Percentiles rank a stretch among this genome's conserved stretches.
Evolutionary conservation across 2,888 invertebrate genomes (phyloP).

Genomic region (Cotesia congregata): DNA sequence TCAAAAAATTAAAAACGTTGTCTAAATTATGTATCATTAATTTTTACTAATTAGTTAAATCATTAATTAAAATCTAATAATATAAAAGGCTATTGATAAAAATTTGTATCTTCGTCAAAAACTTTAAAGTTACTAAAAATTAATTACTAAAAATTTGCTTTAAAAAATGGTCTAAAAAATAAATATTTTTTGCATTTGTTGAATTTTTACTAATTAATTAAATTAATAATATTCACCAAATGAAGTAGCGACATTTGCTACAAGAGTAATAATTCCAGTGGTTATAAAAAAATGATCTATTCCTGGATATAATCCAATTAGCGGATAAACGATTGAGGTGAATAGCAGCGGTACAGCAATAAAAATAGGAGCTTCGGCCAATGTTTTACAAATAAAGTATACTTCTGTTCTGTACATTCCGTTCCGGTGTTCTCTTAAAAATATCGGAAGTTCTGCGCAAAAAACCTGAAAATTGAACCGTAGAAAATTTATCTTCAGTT

Average conservation of each 20-base stretch:
- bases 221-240: conserved; percentile 76
- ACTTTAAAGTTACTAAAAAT: neutral
- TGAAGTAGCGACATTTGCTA: conserved; percentile 90
- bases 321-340: conserved; percentile 86
- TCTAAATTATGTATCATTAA: too few relatives aligned
- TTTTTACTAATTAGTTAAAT: too few relatives aligned
- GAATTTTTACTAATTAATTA: too few relatives aligned
- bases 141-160: too few relatives aligned
- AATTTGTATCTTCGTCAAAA: conserved; percentile 26
- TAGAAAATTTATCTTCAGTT: neutral
- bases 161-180: too few relatives aligned
- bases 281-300: conserved; percentile 81
- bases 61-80: neutral
- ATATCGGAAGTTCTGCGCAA: conserved; percentile 89
- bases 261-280: conserved; percentile 82
- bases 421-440: conserved; percentile 88
- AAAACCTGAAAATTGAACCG: conserved; percentile 78
- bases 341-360: conserved; percentile 87
- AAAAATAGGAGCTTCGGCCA: conserved; percentile 91
- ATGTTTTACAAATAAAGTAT: conserved; percentile 91
- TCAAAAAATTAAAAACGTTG: too few relatives aligned
- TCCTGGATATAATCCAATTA: conserved; percentile 86
- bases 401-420: conserved; percentile 93
- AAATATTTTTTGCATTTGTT: too few relatives aligned
- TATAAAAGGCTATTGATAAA: too few relatives aligned